Evolutionary conservation across 2,113 vertebrate species (phyloP).

Genomic region (Hiodon tergisus): DNA sequence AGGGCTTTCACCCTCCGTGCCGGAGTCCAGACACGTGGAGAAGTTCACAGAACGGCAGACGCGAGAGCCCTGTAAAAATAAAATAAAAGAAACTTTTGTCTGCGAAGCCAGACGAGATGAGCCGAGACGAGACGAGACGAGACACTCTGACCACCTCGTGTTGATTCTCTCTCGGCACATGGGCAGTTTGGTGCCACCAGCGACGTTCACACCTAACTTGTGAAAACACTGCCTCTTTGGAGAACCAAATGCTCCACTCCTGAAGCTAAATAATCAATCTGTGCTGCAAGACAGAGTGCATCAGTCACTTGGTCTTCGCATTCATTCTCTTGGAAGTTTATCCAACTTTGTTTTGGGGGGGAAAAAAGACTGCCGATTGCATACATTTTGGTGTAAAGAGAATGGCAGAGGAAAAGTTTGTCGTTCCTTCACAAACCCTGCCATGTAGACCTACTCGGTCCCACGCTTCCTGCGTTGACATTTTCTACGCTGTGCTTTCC

Average conservation of each 20-base stretch:
- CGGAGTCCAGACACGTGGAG: too few species aligned
- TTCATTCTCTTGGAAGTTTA: not conserved
- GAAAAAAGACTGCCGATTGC: not conserved
- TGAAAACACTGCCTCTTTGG: constrained; percentile 37
- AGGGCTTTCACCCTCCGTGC: too few species aligned
- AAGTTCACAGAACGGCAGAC: not conserved
- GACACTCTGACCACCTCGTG: not conserved
- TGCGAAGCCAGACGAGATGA: not conserved
- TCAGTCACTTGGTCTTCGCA: constrained; percentile 29
- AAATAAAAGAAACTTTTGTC: not conserved
- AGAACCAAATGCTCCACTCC: constrained; percentile 40
- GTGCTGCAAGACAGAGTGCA: constrained; percentile 34
- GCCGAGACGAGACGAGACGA: not conserved
- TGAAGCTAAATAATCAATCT: constrained; percentile 34
- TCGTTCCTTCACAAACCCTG: not conserved
- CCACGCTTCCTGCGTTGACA: too few species aligned
- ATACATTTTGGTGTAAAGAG: too few species aligned
- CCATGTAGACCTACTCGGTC: too few species aligned
- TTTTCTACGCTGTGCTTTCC: too few species aligned
- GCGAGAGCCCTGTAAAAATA: not conserved
- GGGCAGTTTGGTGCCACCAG: constrained; percentile 14
- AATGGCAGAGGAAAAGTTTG: not conserved
- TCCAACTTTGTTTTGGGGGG: not conserved
- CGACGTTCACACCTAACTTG: constrained; percentile 42
- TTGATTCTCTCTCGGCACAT: not conserved